phyloP scores from a whole-genome alignment of 2,113 vertebrate genomes.

The Macquaria ambigua region DNA sequence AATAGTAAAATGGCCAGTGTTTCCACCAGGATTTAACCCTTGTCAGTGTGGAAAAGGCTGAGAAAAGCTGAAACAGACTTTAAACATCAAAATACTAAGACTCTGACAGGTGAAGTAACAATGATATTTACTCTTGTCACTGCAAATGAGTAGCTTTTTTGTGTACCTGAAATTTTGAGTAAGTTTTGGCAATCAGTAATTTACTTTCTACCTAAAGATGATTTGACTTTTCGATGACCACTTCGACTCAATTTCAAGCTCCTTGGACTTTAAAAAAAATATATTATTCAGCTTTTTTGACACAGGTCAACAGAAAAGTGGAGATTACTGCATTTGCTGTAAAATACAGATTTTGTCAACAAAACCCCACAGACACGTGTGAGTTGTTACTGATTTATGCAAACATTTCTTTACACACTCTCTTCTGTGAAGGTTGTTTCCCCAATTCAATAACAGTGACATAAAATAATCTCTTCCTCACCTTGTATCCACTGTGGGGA shows the following conservation, averaged over 20 bases:
- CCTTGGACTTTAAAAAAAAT: too few species aligned
- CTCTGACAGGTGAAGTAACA: neutral
- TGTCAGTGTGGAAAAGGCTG: neutral
- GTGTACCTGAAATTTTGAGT: too few species aligned
- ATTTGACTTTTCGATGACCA: neutral
- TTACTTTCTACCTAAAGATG: neutral
- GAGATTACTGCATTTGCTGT: neutral
- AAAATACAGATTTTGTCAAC: neutral
- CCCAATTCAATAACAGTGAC: neutral
- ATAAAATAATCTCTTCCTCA: conserved; percentile 53
- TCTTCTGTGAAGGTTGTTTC: neutral
- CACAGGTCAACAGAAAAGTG: neutral
- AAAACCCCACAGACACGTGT: neutral
- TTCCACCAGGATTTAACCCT: neutral
- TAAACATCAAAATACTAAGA: neutral
- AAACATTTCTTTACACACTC: too few species aligned
- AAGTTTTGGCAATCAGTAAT: neutral
- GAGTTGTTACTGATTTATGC: too few species aligned
- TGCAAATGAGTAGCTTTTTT: too few species aligned
- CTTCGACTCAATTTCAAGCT: too few species aligned
- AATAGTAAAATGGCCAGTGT: neutral
- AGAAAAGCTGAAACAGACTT: neutral
- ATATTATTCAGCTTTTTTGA: neutral
- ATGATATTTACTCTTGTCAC: too few species aligned
- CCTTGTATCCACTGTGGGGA: conserved; percentile 85